Evolutionary conservation across 30 jellyfish, hydroid and myxozoan genomes (phyloP).

Genomic region (Aurelia sp.): DNA sequence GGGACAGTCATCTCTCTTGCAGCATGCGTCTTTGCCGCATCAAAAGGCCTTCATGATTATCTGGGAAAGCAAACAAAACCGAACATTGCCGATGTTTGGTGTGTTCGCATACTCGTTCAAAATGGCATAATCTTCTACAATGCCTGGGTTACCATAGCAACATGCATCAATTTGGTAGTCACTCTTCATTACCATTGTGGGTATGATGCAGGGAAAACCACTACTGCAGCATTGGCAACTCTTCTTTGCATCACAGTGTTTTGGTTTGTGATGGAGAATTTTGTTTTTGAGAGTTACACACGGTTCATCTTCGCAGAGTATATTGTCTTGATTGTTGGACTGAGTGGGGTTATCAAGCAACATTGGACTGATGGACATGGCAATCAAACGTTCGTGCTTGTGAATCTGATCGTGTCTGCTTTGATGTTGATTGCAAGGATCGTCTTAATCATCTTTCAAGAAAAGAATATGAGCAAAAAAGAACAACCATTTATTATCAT

Average conservation of each 20-base stretch:
- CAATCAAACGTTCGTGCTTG: slow-evolving; percentile 50
- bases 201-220: slow-evolving; percentile 9
- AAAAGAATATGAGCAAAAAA: slow-evolving; percentile 5
- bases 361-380: slow-evolving; percentile 72
- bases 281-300: slow-evolving; percentile 35
- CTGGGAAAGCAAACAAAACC: slow-evolving; percentile 10
- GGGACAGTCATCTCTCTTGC: slow-evolving; percentile 49
- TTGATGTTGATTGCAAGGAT: slow-evolving; percentile 34
- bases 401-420: slow-evolving; percentile 9
- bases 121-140: slow-evolving; percentile 72
- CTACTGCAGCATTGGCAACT: slow-evolving; percentile 54
- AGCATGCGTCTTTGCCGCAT: slow-evolving; percentile 43
- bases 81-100: slow-evolving; percentile 50
- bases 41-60: slow-evolving; percentile 58
- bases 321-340: slow-evolving; percentile 57
- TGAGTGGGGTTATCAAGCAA: slow-evolving; percentile 51
- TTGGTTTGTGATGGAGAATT: slow-evolving; percentile 74
- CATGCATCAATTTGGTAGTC: slow-evolving; percentile 58
- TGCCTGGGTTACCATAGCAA: slow-evolving; percentile 68
- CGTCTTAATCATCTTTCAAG: slow-evolving; percentile 14
- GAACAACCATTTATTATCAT: not conserved
- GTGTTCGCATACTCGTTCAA: slow-evolving; percentile 50
- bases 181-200: slow-evolving; percentile 32
- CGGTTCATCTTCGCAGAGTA: slow-evolving; percentile 59
- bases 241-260: slow-evolving; percentile 45